Conservation (phyloP, 1,140 invertebrate species). For the Gryon sp. region DNA sequence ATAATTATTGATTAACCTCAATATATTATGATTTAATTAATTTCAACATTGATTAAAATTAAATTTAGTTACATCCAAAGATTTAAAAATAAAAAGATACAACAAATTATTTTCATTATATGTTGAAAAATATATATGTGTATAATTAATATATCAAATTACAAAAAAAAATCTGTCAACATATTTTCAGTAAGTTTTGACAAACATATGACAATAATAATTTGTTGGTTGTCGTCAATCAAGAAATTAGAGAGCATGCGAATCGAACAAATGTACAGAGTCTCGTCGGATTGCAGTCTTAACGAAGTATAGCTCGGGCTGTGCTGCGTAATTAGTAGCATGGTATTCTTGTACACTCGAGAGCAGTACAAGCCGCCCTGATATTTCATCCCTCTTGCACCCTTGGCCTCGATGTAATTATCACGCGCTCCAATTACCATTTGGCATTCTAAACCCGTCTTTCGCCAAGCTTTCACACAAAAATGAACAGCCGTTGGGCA, state of each 20-base stretch:
- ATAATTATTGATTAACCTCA: too few relatives aligned
- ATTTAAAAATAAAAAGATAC: too few relatives aligned
- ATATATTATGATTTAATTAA: too few relatives aligned
- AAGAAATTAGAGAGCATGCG: constrained; percentile 43
- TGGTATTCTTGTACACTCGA: constrained; percentile 57
- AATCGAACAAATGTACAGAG: constrained; percentile 38
- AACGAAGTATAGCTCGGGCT: constrained; percentile 51
- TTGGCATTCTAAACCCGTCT: constrained; percentile 43
- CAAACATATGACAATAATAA: constrained; percentile 39
- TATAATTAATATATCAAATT: background rate
- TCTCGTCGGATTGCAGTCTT: constrained; percentile 52
- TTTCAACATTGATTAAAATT: too few relatives aligned
- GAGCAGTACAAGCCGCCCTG: constrained; percentile 47
- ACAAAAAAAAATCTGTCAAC: background rate
- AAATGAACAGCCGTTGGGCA: constrained; percentile 44
- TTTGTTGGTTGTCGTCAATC: constrained; percentile 46
- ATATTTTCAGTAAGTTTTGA: constrained; percentile 9
- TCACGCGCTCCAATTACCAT: constrained; percentile 60
- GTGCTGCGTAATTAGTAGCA: constrained; percentile 54
- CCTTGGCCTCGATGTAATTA: constrained; percentile 61
- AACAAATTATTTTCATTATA: too few relatives aligned
- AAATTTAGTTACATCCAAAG: too few relatives aligned
- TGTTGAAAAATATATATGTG: background rate
- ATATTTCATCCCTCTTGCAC: constrained; percentile 58
- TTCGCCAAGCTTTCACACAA: constrained; percentile 25